These are phyloP conservation scores for Rhagologus leucostigma DNA, from an alignment of 2,113 vertebrate genomes.

Conservation along the genomic window DNA sequence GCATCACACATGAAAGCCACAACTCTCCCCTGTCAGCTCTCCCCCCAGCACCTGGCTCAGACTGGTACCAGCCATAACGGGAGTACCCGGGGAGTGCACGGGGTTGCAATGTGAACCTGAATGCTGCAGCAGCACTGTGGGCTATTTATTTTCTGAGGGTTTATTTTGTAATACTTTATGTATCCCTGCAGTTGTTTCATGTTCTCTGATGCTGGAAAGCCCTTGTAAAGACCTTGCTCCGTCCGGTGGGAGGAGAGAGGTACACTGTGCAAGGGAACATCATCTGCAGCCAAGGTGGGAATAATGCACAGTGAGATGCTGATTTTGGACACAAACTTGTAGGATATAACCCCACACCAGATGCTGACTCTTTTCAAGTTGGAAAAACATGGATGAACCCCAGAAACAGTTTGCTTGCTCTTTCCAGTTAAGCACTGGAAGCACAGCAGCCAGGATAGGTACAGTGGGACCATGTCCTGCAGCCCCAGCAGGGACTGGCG, in stretches of 20 bases:
- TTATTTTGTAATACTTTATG: background rate
- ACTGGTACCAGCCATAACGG: fast-evolving
- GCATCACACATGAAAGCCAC: fast-evolving
- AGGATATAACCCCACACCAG: background rate
- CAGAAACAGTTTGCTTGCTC: background rate
- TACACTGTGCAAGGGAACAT: fast-evolving
- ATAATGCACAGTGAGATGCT: background rate
- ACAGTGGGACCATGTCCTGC: fast-evolving
- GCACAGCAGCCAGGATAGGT: background rate
- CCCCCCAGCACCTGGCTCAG: background rate
- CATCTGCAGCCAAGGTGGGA: background rate
- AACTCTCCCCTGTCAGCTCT: background rate
- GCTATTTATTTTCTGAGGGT: background rate
- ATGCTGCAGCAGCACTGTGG: background rate
- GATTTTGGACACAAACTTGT: background rate
- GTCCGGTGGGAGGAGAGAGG: background rate
- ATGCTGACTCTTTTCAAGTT: background rate
- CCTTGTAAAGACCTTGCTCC: background rate
- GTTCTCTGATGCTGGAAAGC: background rate
- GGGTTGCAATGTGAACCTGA: background rate
- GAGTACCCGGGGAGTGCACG: background rate
- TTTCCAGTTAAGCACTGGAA: background rate
- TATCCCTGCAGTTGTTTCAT: background rate
- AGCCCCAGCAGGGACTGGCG: fast-evolving
- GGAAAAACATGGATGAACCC: background rate